Conservation (phyloP, 2,888 invertebrate genomes). For the Drosophila prolongata region DNA sequence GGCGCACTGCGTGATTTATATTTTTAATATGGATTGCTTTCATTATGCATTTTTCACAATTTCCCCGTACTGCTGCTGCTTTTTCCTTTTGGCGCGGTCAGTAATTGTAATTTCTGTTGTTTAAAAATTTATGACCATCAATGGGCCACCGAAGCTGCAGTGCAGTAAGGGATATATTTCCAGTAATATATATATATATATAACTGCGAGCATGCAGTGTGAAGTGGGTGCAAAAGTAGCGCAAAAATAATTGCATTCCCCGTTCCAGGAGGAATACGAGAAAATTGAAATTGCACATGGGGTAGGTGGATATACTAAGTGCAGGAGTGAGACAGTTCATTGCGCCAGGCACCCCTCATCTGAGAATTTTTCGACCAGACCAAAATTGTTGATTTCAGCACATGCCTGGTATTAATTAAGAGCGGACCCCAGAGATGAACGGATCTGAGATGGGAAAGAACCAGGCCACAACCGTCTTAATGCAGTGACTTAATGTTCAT, state of each 20-base stretch:
- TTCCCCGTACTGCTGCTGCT: constrained; percentile 9
- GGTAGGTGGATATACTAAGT: constrained; percentile 11
- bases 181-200: neutral
- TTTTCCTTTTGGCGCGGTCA: constrained; percentile 31
- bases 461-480: constrained; percentile 19
- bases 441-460: constrained; percentile 20
- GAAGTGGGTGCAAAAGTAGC: constrained; percentile 54
- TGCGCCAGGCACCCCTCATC: constrained; percentile 1
- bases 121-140: constrained; percentile 78
- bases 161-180: constrained; percentile 6
- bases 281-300: constrained; percentile 71
- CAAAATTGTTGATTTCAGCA: constrained; percentile 49
- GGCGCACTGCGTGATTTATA: constrained; percentile 68
- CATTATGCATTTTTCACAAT: constrained; percentile 75
- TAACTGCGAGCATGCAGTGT: constrained; percentile 2
- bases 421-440: constrained; percentile 17
- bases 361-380: constrained; percentile 11
- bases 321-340: constrained; percentile 39
- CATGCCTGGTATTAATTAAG: constrained; percentile 50
- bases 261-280: constrained; percentile 23
- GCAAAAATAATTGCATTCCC: constrained; percentile 70
- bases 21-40: constrained; percentile 75
- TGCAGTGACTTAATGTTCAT: constrained; percentile 33
- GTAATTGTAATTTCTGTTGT: constrained; percentile 79
- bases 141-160: constrained; percentile 52